phyloP scores from a whole-genome alignment of 1,140 invertebrate genomes.

The Bilobella aurantiaca region DNA sequence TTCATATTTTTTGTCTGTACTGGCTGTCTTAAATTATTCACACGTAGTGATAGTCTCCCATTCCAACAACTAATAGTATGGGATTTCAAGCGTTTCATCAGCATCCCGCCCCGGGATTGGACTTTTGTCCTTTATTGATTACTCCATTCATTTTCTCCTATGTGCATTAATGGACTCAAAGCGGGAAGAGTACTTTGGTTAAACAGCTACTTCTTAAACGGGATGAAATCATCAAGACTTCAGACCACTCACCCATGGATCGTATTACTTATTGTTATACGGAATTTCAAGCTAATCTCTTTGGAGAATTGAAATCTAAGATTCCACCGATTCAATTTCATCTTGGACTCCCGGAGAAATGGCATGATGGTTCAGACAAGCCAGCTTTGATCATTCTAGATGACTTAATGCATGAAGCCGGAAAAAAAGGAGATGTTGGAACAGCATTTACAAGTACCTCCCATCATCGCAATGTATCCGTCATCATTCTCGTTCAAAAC shows the following conservation, averaged over 20 bases:
- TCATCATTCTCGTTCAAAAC: too few relatives aligned
- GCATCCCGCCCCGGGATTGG: neutral
- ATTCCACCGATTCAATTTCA: constrained; percentile 6
- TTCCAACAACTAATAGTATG: too few relatives aligned
- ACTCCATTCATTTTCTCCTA: neutral
- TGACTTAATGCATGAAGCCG: neutral
- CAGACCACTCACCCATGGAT: neutral
- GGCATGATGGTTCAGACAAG: too few relatives aligned
- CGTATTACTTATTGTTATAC: neutral
- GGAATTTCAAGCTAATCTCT: neutral
- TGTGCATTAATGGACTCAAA: too few relatives aligned
- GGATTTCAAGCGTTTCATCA: neutral
- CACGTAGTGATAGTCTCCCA: too few relatives aligned
- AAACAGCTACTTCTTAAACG: neutral
- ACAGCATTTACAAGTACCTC: too few relatives aligned
- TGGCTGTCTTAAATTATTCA: too few relatives aligned
- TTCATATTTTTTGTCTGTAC: neutral
- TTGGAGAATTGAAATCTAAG: neutral
- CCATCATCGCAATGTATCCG: too few relatives aligned
- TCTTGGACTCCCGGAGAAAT: neutral
- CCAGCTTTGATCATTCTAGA: too few relatives aligned
- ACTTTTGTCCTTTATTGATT: neutral
- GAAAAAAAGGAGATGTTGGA: too few relatives aligned
- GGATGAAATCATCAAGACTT: neutral
- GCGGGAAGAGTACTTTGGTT: neutral